phyloP scores from a whole-genome alignment of 2,797 vertebrate genomes.

The Simalia tracyae region DNA sequence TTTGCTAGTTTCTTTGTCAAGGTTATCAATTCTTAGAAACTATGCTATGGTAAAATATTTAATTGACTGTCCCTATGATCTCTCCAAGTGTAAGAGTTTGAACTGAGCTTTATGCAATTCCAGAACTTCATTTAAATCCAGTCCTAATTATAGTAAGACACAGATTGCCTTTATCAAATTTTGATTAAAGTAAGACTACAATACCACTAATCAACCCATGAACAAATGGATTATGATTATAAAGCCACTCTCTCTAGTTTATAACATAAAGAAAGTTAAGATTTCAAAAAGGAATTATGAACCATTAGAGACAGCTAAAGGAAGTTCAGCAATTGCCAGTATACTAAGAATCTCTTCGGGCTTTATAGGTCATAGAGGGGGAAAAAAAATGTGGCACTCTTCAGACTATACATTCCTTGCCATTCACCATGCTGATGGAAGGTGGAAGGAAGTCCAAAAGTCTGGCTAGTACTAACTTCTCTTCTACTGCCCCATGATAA shows the following conservation, averaged over 20 bases:
- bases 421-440: background rate
- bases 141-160: slow-evolving; percentile 1
- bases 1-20: slow-evolving; percentile 12
- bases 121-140: slow-evolving; percentile 5
- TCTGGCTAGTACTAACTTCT: background rate
- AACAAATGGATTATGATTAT: background rate
- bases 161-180: background rate
- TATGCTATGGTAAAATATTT: background rate
- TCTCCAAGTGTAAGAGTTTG: background rate
- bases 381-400: background rate
- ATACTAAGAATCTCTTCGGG: background rate
- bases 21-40: background rate
- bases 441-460: background rate
- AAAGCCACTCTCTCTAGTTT: background rate
- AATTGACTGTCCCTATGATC: background rate
- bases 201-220: background rate
- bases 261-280: background rate
- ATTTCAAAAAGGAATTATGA: background rate
- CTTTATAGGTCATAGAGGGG: background rate
- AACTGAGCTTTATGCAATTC: background rate
- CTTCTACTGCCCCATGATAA: background rate
- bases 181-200: slow-evolving; percentile 15
- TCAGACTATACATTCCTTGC: background rate
- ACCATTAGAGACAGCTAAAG: background rate
- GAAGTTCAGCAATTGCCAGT: background rate